Base-by-base conservation (phyloP, 1,140 invertebrate genomes). In the Planococcus citri region DNA sequence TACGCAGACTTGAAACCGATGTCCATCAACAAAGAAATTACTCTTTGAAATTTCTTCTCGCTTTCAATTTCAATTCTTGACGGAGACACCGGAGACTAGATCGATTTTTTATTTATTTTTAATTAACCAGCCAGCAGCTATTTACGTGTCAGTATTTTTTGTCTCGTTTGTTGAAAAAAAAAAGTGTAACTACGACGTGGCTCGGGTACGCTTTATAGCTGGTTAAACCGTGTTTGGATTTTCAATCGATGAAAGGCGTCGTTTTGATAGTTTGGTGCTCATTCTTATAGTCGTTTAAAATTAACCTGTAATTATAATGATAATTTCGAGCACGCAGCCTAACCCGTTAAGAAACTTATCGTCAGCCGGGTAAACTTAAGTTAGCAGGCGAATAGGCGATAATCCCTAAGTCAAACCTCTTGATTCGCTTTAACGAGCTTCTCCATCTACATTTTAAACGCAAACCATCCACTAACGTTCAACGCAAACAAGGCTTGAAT, bases 21-120 rank as follows among this genome's bases (percentile, higher is more conserved):
- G 41, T n/a, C 41, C 41, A 51, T 51, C 41, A 51, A 51, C 41
- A 51, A 51, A 51, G 41, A 20, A 51, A 51, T 51, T n/a, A 51
- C 41, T n/a, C 17, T 51, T 20, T 51, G 17, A 51, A 14, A 9
- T 51, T 20, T 51, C 41, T 51, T 51, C 41, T 51, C 41, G 17
- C n/a, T 51, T 51, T 51, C 41, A 20, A 51, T 51, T 51, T 51
- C 41, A 20, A 51, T n/a, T 17, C 17, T 17, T 4, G 41, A 17
- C 17, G 41, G 17, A 20, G 17, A 17, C n/a, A n/a, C n/a, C n/a
- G n/a, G n/a, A n/a, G 17, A 51, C 41, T 2, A 20, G 6, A 17
- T 14, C n/a, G 41, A 51, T 51, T 51, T 51, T 51, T 51, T 20
- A 51, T 20, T 51, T 51, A 51, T 51, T 51, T 51, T 51, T 51